Conservation (phyloP, 2,113 vertebrate species). For the Macaca mulatta region DNA sequence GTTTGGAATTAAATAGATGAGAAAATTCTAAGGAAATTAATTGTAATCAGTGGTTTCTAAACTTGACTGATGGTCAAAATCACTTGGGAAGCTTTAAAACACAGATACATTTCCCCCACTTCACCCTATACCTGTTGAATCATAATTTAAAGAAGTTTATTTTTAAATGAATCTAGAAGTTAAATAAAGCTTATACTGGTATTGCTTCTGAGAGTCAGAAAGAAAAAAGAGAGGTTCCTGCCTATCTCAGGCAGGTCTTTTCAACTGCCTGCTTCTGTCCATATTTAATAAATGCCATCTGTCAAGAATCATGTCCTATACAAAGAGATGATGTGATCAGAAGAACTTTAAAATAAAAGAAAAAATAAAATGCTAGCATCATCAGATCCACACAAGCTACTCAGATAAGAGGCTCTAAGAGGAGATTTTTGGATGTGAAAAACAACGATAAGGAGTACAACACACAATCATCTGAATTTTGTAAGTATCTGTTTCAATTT, state of each 20-base stretch:
- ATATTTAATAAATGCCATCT: background rate
- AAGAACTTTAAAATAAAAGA: background rate
- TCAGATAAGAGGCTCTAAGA: background rate
- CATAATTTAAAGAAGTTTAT: constrained; percentile 20
- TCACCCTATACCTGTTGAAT: background rate
- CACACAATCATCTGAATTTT: background rate
- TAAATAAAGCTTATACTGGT: constrained; percentile 24
- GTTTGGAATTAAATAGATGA: background rate
- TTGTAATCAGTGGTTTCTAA: constrained; percentile 35
- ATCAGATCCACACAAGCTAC: background rate
- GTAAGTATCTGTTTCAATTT: background rate
- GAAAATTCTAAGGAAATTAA: constrained; percentile 44
- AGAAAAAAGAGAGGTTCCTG: background rate
- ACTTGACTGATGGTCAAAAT: constrained; percentile 24
- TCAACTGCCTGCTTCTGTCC: background rate
- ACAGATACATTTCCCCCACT: background rate
- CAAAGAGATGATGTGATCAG: background rate
- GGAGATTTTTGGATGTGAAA: background rate
- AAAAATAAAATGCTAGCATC: background rate
- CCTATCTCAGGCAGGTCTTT: background rate
- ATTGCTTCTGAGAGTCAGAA: background rate
- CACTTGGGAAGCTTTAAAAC: background rate
- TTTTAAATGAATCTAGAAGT: constrained; percentile 34
- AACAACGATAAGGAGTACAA: background rate
- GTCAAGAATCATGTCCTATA: background rate